Base-by-base conservation (phyloP, 2,888 invertebrate species). In the Cryptocephalus primarius region DNA sequence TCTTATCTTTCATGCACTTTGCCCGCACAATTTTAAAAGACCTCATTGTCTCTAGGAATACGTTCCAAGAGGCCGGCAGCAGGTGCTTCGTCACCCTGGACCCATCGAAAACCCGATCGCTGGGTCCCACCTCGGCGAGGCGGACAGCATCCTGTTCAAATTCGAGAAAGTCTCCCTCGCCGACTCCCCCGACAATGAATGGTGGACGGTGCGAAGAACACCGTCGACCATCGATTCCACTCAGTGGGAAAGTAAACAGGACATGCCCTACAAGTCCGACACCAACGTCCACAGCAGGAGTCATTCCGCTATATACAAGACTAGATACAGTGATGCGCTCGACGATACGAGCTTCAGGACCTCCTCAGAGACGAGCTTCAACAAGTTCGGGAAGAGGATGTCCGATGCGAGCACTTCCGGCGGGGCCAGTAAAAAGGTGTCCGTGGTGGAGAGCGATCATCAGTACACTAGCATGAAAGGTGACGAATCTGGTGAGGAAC, bases 11-110 rank as follows among this genome's bases (percentile, higher is more conserved):
- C n/a, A n/a, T n/a, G n/a, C n/a, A n/a, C n/a, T n/a, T n/a, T n/a
- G n/a, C 12, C 11, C 12, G n/a, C 6, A 11, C n/a, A 38, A n/a
- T 41, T 31, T 44, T 45, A 32, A 22, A 14, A 32, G 22, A 6
- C 10, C 34, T 39, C 39, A 31, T 14, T 43, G 47, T 49, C 51
- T 56, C 45, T 61, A 88, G 88, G 89, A 88, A 79, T 91, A 86
- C 75, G 78, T 85, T 76, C 90, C 90, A 64, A 85, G 85, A 74
- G 90, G 90, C 68, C 82, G 89, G 72, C 82, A 83, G 74, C 85
- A 85, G 73, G 73, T 85, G 66, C 74, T 76, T 47, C 79, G 78
- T 59, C 89, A 89, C 70, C 88, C 88, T 11, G 84, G 85, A 44
- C 81, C 82, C 54, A 61, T 53, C n/a, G 43, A 52, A 11, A 44